Conservation (phyloP, 2,113 vertebrate genomes). For the Solea senegalensis region DNA sequence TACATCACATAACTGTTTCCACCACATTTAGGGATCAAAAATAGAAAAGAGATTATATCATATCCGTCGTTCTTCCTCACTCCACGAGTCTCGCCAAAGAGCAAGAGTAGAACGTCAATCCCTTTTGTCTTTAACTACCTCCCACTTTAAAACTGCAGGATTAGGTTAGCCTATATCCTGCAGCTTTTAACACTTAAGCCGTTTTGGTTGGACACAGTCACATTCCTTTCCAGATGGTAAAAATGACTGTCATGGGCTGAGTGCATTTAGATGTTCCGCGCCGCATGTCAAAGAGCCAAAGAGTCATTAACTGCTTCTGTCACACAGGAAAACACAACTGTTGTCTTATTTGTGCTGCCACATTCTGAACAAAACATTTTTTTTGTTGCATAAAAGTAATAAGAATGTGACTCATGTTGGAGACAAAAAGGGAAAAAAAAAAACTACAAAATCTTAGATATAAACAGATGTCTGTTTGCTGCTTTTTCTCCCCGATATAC, state of each 20-base stretch:
- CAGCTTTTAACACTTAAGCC: conserved; percentile 61
- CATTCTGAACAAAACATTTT: background rate
- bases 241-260: conserved; percentile 30
- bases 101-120: conserved; percentile 71
- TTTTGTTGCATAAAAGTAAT: too few relatives aligned
- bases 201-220: conserved; percentile 43
- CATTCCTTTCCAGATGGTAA: conserved; percentile 29
- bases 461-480: too few relatives aligned
- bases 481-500: too few relatives aligned
- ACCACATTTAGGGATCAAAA: conserved; percentile 82
- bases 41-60: conserved; percentile 77
- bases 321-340: conserved; percentile 3
- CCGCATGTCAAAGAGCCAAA: conserved; percentile 50
- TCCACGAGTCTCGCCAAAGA: conserved; percentile 54
- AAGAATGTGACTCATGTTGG: too few relatives aligned
- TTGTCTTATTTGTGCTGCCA: conserved; percentile 1
- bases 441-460: background rate
- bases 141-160: conserved; percentile 66
- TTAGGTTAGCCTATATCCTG: conserved; percentile 66
- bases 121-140: conserved; percentile 74
- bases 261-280: conserved; percentile 45
- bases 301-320: conserved; percentile 38
- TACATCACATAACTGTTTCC: too few relatives aligned
- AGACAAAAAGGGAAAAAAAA: background rate
- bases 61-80: conserved; percentile 34